A percentile compares a stretch with the other conserved stretches of the same genome.
These are phyloP conservation scores for Vespertilio murinus DNA, from an alignment of 2,797 vertebrate genomes.

Conservation along the genomic window DNA sequence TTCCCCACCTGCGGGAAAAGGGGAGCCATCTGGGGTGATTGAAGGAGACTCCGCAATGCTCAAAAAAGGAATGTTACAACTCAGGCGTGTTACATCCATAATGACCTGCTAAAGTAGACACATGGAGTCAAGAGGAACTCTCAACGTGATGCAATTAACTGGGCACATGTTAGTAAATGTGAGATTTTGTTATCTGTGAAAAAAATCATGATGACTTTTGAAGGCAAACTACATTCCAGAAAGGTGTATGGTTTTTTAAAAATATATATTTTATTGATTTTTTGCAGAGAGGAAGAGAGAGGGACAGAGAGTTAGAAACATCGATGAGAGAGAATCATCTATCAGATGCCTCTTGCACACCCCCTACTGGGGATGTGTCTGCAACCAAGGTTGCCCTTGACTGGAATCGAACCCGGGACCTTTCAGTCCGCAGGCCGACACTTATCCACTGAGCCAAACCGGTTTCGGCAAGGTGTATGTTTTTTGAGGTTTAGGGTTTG, in stretches of 20 bases:
- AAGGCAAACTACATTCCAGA: slow-evolving; percentile 17
- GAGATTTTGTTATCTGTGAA: background rate
- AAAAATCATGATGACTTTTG: background rate
- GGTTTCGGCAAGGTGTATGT: background rate
- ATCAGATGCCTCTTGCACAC: no score
- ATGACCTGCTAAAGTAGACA: background rate
- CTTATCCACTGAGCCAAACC: no score
- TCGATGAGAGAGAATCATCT: no score
- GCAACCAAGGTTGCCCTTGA: no score
- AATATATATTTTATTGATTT: no score
- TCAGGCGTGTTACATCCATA: background rate
- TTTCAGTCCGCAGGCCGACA: no score
- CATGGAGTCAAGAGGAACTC: background rate
- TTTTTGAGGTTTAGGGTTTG: background rate
- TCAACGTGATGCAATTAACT: slow-evolving; percentile 16
- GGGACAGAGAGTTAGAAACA: no score
- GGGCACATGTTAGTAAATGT: background rate
- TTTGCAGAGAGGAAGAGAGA: no score
- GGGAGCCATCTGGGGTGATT: background rate
- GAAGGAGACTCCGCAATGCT: background rate
- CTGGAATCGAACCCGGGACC: no score
- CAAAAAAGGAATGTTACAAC: background rate
- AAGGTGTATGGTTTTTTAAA: background rate
- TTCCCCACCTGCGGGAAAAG: background rate
- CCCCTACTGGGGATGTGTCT: no score